Evolutionary conservation across 2,113 vertebrate species (phyloP).

Genomic region (Polyodon spathula): DNA sequence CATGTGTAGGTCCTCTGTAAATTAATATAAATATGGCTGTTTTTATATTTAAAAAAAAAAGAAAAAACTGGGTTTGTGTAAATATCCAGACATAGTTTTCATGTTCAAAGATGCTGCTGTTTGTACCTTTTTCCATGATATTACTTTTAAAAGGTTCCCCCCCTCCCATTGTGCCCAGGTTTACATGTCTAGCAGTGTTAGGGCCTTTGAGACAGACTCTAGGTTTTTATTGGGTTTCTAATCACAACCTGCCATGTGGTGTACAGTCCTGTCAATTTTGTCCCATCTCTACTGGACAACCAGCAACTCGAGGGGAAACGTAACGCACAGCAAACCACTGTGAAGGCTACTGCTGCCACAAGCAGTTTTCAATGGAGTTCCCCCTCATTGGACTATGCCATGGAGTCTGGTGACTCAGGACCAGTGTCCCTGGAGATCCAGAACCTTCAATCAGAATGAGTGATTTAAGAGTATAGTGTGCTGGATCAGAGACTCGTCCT

Average conservation of each 20-base stretch:
- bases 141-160: slow-evolving; percentile 60
- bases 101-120: slow-evolving; percentile 75
- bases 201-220: slow-evolving; percentile 42
- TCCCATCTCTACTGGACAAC: slow-evolving; percentile 1
- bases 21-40: slow-evolving; percentile 89
- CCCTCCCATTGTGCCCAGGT: slow-evolving; percentile 57
- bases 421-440: too few species aligned
- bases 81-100: slow-evolving; percentile 71
- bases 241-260: slow-evolving; percentile 25
- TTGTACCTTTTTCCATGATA: slow-evolving; percentile 65
- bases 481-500: too few species aligned
- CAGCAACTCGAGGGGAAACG: too few species aligned
- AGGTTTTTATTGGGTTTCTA: slow-evolving; percentile 12
- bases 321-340: too few species aligned
- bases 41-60: slow-evolving; percentile 68
- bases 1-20: slow-evolving; percentile 74
- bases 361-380: too few species aligned
- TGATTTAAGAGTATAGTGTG: too few species aligned
- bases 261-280: slow-evolving; percentile 14
- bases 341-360: too few species aligned
- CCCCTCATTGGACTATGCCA: too few species aligned
- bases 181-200: slow-evolving; percentile 52
- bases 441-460: too few species aligned
- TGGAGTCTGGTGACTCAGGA: too few species aligned
- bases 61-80: slow-evolving; percentile 81